Evolutionary conservation across 2,797 vertebrate species (phyloP).

Genomic region (Erpetoichthys calabaricus): DNA sequence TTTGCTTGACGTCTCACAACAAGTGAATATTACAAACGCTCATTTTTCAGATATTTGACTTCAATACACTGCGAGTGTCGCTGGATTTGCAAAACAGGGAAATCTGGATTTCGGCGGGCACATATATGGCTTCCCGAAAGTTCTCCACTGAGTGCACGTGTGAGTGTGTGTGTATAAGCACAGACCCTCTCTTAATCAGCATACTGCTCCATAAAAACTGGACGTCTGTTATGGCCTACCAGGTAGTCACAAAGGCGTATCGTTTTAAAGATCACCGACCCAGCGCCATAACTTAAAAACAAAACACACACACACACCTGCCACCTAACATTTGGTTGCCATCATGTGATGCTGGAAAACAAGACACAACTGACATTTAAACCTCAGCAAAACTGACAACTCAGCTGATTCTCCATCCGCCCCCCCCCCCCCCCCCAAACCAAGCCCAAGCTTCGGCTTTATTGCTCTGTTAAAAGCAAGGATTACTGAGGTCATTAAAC

Average conservation of each 20-base stretch:
- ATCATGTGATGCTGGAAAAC: slow-evolving; percentile 29
- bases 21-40: too few species aligned
- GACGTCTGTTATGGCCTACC: too few species aligned
- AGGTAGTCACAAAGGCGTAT: too few species aligned
- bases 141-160: slow-evolving; percentile 13
- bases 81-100: too few species aligned
- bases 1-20: too few species aligned
- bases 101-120: too few species aligned
- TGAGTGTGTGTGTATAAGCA: slow-evolving; percentile 10
- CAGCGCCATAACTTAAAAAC: too few species aligned
- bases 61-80: too few species aligned
- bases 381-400: slow-evolving; percentile 33
- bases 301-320: neutral
- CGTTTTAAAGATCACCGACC: too few species aligned
- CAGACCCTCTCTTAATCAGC: neutral
- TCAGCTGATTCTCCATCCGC: slow-evolving; percentile 51
- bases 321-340: slow-evolving; percentile 1
- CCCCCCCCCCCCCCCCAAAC: slow-evolving; percentile 14
- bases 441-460: slow-evolving; percentile 38
- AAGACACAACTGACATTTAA: slow-evolving; percentile 30
- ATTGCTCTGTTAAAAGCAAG: slow-evolving; percentile 70
- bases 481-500: slow-evolving; percentile 94
- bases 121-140: too few species aligned
- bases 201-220: neutral
- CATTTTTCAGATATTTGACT: too few species aligned